Percentiles rank a stretch among this genome's conserved stretches.
These are phyloP conservation scores for Diplazon laetatorius DNA, from an alignment of 2,888 invertebrate species.

Conservation along the genomic window DNA sequence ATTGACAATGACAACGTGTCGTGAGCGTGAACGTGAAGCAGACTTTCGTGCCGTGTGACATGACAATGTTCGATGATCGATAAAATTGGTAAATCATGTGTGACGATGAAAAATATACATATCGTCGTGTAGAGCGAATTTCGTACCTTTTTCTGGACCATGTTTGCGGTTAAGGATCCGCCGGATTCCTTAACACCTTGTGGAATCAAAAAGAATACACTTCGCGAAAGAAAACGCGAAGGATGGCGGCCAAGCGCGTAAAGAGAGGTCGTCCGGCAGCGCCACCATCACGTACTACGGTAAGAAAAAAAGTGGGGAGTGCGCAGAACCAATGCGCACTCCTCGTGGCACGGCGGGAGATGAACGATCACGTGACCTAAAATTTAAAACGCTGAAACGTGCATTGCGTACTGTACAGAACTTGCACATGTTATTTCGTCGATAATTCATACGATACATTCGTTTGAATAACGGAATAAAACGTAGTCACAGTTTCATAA, in stretches of 20 bases:
- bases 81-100: constrained; percentile 5
- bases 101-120: constrained; percentile 67
- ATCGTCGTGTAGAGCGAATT: constrained; percentile 16
- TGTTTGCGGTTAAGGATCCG: constrained; percentile 68
- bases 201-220: constrained; percentile 70
- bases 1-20: constrained; percentile 42
- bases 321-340: constrained; percentile 33
- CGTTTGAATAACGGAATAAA: no score
- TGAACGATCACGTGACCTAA: neutral
- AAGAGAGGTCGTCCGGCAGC: constrained; percentile 65
- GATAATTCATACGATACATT: no score
- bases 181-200: constrained; percentile 71
- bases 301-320: neutral
- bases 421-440: no score
- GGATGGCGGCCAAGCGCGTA: constrained; percentile 71
- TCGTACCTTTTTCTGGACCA: constrained; percentile 79
- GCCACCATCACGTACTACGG: constrained; percentile 37
- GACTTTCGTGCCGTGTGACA: constrained; percentile 25
- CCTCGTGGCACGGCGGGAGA: neutral
- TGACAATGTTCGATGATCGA: constrained; percentile 40
- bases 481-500: no score
- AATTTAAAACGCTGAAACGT: constrained; percentile 18
- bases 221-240: constrained; percentile 70
- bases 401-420: neutral
- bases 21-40: constrained; percentile 39